Base-by-base conservation (phyloP, 2,797 vertebrate genomes). In the Salarias fasciatus region DNA sequence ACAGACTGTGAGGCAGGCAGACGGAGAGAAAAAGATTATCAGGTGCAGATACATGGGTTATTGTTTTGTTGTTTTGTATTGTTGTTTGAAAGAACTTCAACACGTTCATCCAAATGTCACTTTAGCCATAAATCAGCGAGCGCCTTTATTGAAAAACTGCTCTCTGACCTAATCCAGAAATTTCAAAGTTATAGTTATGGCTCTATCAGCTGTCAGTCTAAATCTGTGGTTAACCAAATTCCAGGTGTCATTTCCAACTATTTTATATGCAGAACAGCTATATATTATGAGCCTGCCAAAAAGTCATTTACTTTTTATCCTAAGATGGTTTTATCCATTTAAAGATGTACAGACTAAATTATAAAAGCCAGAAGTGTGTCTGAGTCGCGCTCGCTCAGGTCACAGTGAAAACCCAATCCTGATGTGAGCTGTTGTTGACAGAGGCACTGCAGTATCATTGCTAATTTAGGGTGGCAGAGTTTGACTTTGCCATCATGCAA, bases 401-500 rank as follows among this genome's bases (percentile, higher is more conserved):
- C 18, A 24, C 18, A 24, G 2, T 24, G 18, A 24, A 18, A 24
- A 18, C 18, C 18, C 18, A 24, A 24, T 3, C 18, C 24, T 24
- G 18, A 24, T 18, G 18, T 24, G 18, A 24, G 18, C 18, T 18
- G 18, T 24, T 24, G 18, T 24, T 5, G 4, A 51, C 8, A 55
- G 14, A 30, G 14, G n/a, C 7, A 46, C 15, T 53, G 10, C 11
- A 51, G 6, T n/a, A 53, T 63, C 62, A 49, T 63, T 46, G n/a
- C 5, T 36, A 15, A 44, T n/a, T 71, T 29, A 43, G 15, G 3
- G 8, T 12, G 13, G 10, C 47, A 37, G 6, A 49, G 29, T 90
- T 90, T 60, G 46, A 54, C 13, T n/a, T 12, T 54, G 18, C 37
- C 36, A 53, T 60, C 46, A 73, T 76, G 58, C 50, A 66, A 73